Conservation (phyloP, 2,113 vertebrate species). For the Heterotis niloticus region DNA sequence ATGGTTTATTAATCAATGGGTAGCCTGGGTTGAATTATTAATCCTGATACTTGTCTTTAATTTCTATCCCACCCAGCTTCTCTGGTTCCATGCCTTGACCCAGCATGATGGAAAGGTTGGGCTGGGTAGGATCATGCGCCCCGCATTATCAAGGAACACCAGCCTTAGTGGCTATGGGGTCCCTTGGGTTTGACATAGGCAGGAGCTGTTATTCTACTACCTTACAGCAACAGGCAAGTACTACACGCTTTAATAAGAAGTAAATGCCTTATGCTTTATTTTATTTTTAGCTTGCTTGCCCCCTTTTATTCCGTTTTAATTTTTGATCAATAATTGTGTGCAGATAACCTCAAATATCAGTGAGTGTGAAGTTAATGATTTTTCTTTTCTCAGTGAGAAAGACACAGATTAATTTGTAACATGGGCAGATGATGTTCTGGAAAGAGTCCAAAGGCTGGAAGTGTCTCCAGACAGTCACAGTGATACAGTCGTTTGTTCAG, state of each 20-base stretch:
- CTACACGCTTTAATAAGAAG: too few relatives aligned
- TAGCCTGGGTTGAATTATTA: conserved; percentile 23
- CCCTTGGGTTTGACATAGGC: conserved; percentile 1
- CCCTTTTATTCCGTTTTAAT: too few relatives aligned
- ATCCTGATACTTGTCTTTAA: conserved; percentile 1
- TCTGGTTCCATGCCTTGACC: not conserved
- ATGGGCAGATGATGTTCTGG: not conserved
- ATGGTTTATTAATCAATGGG: conserved; percentile 30
- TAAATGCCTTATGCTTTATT: too few relatives aligned
- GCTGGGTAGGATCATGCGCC: not conserved
- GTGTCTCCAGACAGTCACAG: not conserved
- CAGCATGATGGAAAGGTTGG: not conserved
- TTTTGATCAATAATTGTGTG: too few relatives aligned
- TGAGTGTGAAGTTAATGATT: not conserved
- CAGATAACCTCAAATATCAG: not conserved
- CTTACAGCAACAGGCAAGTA: not conserved
- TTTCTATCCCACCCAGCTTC: conserved; percentile 2
- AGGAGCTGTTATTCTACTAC: not conserved
- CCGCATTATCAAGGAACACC: conserved; percentile 3
- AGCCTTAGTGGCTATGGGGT: not conserved
- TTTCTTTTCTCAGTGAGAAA: not conserved
- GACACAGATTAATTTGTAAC: not conserved
- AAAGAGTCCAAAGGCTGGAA: not conserved
- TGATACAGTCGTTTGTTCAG: not conserved
- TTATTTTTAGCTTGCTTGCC: too few relatives aligned